These are phyloP conservation scores for Chamaetylas fuelleborni DNA, from an alignment of 2,113 vertebrate species.

Conservation along the genomic window DNA sequence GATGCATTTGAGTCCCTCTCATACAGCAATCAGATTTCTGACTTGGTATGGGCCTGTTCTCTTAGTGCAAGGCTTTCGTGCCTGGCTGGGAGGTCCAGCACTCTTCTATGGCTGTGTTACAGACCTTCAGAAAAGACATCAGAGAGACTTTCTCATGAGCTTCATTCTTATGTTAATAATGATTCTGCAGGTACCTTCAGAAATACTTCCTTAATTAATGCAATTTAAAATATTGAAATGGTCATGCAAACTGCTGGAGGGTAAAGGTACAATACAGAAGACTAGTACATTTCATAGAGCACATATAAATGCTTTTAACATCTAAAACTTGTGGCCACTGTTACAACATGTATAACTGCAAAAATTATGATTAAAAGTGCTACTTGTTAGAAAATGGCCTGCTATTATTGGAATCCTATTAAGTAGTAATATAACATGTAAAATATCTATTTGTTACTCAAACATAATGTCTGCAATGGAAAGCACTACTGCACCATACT, in stretches of 20 bases:
- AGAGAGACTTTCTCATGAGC: background rate
- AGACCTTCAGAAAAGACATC: background rate
- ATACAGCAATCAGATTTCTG: background rate
- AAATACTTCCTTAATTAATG: background rate
- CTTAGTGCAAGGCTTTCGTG: accelerated
- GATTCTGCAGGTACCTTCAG: background rate
- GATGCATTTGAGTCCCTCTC: background rate
- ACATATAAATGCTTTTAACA: background rate
- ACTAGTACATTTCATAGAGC: background rate
- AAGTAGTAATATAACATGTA: background rate
- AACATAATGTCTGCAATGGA: background rate
- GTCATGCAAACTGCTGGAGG: background rate
- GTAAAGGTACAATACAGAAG: background rate
- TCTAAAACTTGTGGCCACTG: background rate
- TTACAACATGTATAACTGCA: background rate
- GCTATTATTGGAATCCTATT: background rate
- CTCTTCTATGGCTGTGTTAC: background rate
- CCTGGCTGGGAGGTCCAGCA: background rate
- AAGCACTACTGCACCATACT: background rate
- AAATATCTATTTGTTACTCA: background rate
- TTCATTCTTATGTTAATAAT: background rate
- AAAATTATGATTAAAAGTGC: background rate
- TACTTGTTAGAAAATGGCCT: background rate
- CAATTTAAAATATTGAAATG: background rate
- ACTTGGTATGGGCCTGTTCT: background rate